Base-by-base conservation (phyloP, 2,113 vertebrate species). In the Phaethon lepturus region DNA sequence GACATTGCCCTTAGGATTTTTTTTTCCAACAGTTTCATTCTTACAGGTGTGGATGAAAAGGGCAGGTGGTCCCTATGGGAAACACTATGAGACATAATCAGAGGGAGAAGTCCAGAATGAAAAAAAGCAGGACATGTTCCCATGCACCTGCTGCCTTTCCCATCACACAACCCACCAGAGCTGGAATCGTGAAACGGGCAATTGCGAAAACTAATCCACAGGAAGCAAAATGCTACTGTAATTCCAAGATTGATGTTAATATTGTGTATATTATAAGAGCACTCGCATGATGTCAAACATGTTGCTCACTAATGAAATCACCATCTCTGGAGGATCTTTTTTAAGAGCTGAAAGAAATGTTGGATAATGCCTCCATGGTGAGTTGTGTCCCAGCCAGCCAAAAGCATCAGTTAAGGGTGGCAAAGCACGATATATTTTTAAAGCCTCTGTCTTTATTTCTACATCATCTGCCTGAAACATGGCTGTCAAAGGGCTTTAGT, bases 1-100 rank as follows among this genome's bases (percentile, higher is more conserved):
- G 78, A 86, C 88, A 63, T 55, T 96, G 76, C 45, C 77, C 31
- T 79, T 68, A 87, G 80, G 47, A 63, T 78, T 71, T 25, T 67
- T 86, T 77, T 28, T 84, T 97, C 76, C 96, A 90, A 56, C 35
- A 74, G 40, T 81, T 86, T 94, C 72, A 83, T 17, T 71, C 40
- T 67, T 68, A 56, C 19, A 63, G 56, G 52, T 53, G 13, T 64
- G 81, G 38, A 81, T 76, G 20, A 58, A 75, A 69, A 69, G 23
- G 28, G 69, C 28, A 64, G 42, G 38, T 20, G 6, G 19, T 56
- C 24, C 35, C 29, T 17, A 17, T 8, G 6, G 75, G 50, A 90
- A 78, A 76, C 29, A n/a, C 13, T n/a, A 29, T 23, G 20, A 80
- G 62, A 75, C 75, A 64, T 24, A 42, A 86, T 42, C 20, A 53